A percentile compares a stretch with the other conserved stretches of the same genome.
These are phyloP conservation scores for Hystrix cristata DNA, from an alignment of 2,113 vertebrate species.

Conservation along the genomic window DNA sequence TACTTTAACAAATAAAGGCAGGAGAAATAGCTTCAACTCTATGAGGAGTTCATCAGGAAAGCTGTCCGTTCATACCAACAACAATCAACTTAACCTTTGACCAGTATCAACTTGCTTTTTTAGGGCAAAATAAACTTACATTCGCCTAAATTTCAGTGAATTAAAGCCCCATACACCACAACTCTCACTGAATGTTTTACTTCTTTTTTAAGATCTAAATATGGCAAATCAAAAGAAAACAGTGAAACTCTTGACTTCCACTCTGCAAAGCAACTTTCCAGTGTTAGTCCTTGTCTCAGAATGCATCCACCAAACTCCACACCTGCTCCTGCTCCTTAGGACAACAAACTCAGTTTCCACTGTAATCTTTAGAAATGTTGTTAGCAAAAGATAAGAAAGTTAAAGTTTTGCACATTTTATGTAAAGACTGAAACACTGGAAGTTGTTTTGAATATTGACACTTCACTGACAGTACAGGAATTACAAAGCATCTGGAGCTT, in stretches of 20 bases:
- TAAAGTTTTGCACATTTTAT: background rate
- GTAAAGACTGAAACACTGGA: background rate
- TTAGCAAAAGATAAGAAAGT: background rate
- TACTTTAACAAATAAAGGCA: background rate
- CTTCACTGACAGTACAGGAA: background rate
- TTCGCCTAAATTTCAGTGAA: constrained; percentile 44
- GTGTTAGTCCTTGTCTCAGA: background rate
- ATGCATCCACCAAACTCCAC: background rate
- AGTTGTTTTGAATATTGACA: background rate
- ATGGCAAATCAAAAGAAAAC: constrained; percentile 1
- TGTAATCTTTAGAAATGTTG: background rate
- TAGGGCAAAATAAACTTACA: background rate
- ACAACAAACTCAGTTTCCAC: background rate
- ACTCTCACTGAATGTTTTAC: background rate
- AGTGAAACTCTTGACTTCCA: background rate
- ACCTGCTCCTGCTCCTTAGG: background rate
- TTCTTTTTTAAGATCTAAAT: background rate
- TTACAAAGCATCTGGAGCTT: background rate
- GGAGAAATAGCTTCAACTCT: background rate
- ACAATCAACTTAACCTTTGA: background rate
- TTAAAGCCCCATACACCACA: background rate
- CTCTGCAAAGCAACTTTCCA: background rate
- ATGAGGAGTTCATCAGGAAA: background rate
- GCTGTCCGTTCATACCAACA: background rate
- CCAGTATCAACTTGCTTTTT: background rate